Base-by-base conservation (phyloP, 2,888 invertebrate species). In the Agrotis puta region DNA sequence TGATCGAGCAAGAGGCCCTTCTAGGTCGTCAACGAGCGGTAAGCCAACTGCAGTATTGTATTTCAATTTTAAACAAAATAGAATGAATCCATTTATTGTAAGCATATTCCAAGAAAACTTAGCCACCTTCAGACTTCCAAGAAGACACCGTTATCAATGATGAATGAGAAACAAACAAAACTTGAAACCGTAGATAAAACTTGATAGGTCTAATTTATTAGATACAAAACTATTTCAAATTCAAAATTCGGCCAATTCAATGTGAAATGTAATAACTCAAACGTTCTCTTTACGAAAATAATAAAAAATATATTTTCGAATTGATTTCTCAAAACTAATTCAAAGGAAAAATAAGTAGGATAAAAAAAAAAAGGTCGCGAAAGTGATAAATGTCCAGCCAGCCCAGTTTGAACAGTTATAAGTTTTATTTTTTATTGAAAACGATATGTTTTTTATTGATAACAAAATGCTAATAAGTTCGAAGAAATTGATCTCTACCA, bases 181-280 rank as follows among this genome's bases (percentile, higher is more conserved):
- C 33, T 65, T 11, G 3, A 59, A 59, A 39, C 11, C 33, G 18
- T 59, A 9, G 11, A 14, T 22, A 16, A 24, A 27, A 50, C 20
- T 54, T 53, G 20, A 39, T 45, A 50, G 77, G 39, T 51, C 16
- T 59, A 27, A 61, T 69, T 59, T 71, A 43, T 39, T 18, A 27
- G 20, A 24, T 14, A 48, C 48, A 7, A n/a, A 71, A 77, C 78
- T 64, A 78, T 61, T 59, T 43, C 51, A 43, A 57, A 57, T 47
- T 62, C 24, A 62, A 39, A 22, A 50, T 58, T 27, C 39, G 5
- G 27, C 20, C 13, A 51, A 53, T 27, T 53, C 47, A 72, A 67
- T 62, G 24, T 50, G 24, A 74, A 79, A 79, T 58, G 77, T 63
- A 63, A 77, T 79, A 67, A 73, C 43, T 78, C 57, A 73, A 73